Conservation (phyloP, 1,140 invertebrate genomes). For the Ooceraea biroi region DNA sequence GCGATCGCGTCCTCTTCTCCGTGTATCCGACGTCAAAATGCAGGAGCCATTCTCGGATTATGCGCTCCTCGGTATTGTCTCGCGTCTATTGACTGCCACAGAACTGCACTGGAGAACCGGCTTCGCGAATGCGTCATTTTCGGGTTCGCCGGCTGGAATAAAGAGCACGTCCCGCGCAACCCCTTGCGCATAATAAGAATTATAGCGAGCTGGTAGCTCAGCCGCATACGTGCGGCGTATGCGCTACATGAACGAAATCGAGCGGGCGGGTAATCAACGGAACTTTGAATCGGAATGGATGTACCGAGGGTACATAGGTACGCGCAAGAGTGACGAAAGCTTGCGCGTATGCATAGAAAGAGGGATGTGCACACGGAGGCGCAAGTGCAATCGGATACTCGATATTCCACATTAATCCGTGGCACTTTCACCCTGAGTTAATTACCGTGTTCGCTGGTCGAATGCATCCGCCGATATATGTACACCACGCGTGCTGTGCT, state of each 20-base stretch:
- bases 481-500: not conserved
- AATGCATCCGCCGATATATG: conserved; percentile 6
- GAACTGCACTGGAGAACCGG: conserved; percentile 6
- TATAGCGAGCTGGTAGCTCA: not conserved
- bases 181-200: conserved; percentile 29
- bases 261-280: not conserved
- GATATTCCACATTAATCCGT: not conserved
- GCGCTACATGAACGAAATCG: not conserved
- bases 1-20: not conserved
- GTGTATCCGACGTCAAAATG: conserved; percentile 48
- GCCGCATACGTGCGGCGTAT: too few species aligned
- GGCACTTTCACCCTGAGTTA: not conserved
- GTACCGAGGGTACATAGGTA: too few species aligned
- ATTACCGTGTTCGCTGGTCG: conserved; percentile 9
- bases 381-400: not conserved
- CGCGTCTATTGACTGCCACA: conserved; percentile 44
- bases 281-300: not conserved
- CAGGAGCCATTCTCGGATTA: conserved; percentile 47
- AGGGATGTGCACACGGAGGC: not conserved
- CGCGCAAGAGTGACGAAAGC: not conserved
- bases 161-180: not conserved
- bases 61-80: conserved; percentile 53
- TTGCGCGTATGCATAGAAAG: not conserved
- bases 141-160: conserved; percentile 46
- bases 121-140: conserved; percentile 42